phyloP scores from a whole-genome alignment of 1,140 invertebrate species.

The Bursaphelenchus mucronatus region DNA sequence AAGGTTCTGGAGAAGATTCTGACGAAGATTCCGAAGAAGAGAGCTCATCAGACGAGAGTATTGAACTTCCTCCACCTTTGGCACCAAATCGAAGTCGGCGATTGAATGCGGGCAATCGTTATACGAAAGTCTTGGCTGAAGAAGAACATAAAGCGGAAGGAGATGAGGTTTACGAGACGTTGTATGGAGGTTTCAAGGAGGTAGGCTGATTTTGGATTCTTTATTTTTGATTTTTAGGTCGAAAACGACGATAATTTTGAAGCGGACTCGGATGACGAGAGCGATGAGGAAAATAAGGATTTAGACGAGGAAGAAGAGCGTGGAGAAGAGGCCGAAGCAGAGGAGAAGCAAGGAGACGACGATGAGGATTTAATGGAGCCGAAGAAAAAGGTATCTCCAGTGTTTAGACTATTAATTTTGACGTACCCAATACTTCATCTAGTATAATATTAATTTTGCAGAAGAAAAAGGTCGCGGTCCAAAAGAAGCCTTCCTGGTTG shows the following conservation, averaged over 20 bases:
- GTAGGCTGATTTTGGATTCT: constrained; percentile 16
- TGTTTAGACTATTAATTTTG: background rate
- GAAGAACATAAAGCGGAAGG: constrained; percentile 26
- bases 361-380: constrained; percentile 25
- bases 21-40: constrained; percentile 26
- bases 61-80: constrained; percentile 22
- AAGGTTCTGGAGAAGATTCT: constrained; percentile 18
- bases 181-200: constrained; percentile 50
- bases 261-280: constrained; percentile 42
- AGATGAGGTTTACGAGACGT: constrained; percentile 48
- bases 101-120: constrained; percentile 45
- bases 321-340: constrained; percentile 48
- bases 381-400: constrained; percentile 23
- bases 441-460: background rate
- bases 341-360: constrained; percentile 23
- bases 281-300: constrained; percentile 39
- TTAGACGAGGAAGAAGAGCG: constrained; percentile 37
- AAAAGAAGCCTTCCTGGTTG: constrained; percentile 10
- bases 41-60: constrained; percentile 25
- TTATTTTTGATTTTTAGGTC: constrained; percentile 31
- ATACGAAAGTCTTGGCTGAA: constrained; percentile 37
- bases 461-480: background rate
- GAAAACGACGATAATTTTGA: constrained; percentile 45
- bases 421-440: background rate
- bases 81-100: constrained; percentile 35